Evolutionary conservation across 2,888 invertebrate genomes (phyloP).

Genomic region (Drosophila kuntzei): DNA sequence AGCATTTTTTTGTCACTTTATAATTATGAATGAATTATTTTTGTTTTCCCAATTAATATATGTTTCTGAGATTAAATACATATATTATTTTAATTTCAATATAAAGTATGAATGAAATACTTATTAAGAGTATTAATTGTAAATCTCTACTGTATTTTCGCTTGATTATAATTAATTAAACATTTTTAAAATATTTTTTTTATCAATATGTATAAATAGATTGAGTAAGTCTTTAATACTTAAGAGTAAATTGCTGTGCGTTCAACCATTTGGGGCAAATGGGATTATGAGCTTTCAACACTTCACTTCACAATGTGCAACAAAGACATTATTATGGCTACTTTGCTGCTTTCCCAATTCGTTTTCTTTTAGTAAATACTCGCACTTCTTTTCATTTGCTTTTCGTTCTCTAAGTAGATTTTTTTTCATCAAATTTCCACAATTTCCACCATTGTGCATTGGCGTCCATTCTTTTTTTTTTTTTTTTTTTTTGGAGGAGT

Average conservation of each 20-base stretch:
- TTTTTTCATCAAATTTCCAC: slow-evolving; percentile 40
- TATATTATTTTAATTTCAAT: background rate
- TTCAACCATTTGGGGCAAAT: slow-evolving; percentile 58
- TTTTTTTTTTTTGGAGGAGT: slow-evolving; percentile 66
- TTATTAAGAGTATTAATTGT: background rate
- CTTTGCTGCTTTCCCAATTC: slow-evolving; percentile 25
- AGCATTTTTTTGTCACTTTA: background rate
- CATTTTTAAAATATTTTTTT: background rate
- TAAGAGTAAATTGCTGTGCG: slow-evolving; percentile 22
- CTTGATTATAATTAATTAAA: background rate
- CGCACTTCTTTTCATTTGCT: slow-evolving; percentile 19
- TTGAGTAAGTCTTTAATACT: background rate
- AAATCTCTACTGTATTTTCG: background rate
- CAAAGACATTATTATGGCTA: slow-evolving; percentile 69
- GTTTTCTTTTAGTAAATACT: slow-evolving; percentile 15
- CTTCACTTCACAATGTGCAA: slow-evolving; percentile 73
- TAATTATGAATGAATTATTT: background rate
- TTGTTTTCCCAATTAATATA: background rate
- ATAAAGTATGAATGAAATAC: too few relatives aligned
- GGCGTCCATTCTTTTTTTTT: slow-evolving; percentile 59
- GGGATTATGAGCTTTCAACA: slow-evolving; percentile 73
- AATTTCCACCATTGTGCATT: slow-evolving; percentile 67
- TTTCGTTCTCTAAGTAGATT: slow-evolving; percentile 26
- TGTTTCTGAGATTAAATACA: too few relatives aligned
- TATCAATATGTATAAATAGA: slow-evolving; percentile 1